Base-by-base conservation (phyloP, 2,797 vertebrate species). In the Chaetophractus vellerosus region DNA sequence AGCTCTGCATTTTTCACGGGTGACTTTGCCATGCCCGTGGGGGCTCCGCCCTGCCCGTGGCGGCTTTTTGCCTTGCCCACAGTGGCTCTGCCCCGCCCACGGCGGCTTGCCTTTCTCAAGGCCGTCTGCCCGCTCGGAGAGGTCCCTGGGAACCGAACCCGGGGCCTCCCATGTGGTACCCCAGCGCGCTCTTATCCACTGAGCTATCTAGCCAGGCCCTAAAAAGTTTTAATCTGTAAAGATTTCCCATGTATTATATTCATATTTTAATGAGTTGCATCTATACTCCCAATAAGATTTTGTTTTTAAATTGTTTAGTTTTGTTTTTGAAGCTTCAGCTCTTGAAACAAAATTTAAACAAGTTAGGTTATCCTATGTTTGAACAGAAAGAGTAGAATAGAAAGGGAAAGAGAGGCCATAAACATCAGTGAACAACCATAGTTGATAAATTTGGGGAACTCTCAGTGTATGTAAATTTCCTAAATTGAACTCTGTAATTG, bases 271-370 rank as follows among this genome's bases (percentile, higher is more conserved):
- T 19, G 19, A 64, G 5, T 80, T 75, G 48, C 7, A 24, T 63
- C 36, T 94, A 78, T 57, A 91, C 45, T 90, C 26, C 36, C 14
- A 83, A 69, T 33, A 92, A 83, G 50, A 55, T 75, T 94, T 57
- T 93, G 63, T 41, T 85, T 75, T 96, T 45, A 69, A 80, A 68
- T 61, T 86, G n/a, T 59, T 94, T 72, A 36, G 23, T 80, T 69
- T 92, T 81, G 52, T 66, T 88, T 95, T 88, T 93, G 15, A 95
- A 84, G 79, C 71, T 83, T 90, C 26, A 87, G 26, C 28, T 15
- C 57, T 57, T 92, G 28, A 55, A 89, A 89, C 76, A 76, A 28
- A 6, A 6, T 63, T 72, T 89, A 86, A 84, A 78, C 31, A 59
- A 84, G 45, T 69, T 76, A 59, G 71, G 57, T n/a, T 64, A 15